These are phyloP conservation scores for Dermolepida albohirtum DNA, from an alignment of 2,888 invertebrate species.

Conservation along the genomic window DNA sequence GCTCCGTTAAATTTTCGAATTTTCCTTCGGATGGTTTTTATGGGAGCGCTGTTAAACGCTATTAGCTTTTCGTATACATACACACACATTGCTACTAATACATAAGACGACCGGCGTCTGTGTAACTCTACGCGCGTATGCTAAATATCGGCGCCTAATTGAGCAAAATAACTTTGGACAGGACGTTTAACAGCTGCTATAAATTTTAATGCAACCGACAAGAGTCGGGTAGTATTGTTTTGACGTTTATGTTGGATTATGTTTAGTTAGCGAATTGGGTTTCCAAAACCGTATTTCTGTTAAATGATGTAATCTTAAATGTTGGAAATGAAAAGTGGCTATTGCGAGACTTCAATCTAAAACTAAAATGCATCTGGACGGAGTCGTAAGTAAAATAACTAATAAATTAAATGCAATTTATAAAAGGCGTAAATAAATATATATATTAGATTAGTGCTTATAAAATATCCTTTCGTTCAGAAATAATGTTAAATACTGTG, in stretches of 20 bases:
- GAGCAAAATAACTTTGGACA: conserved; percentile 37
- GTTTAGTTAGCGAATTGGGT: conserved; percentile 7
- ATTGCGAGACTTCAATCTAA: background rate
- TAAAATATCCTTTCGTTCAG: no score
- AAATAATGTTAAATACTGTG: no score
- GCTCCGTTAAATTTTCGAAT: conserved; percentile 59
- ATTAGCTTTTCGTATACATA: conserved; percentile 50
- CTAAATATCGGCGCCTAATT: conserved; percentile 33
- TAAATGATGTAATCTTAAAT: conserved; percentile 3
- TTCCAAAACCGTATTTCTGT: conserved; percentile 13
- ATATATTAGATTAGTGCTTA: no score
- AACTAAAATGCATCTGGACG: background rate
- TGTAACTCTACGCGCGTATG: conserved; percentile 23
- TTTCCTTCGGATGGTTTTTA: conserved; percentile 59
- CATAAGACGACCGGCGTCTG: background rate
- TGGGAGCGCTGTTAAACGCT: conserved; percentile 57
- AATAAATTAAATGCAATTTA: no score
- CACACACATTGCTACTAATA: conserved; percentile 15
- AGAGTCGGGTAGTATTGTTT: conserved; percentile 21
- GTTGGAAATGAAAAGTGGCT: background rate
- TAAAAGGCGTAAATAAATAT: no score
- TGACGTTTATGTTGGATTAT: conserved; percentile 17
- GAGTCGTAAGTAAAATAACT: background rate
- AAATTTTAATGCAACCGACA: conserved; percentile 27
- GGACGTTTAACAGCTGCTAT: conserved; percentile 20